Evolutionary conservation across 2,888 invertebrate genomes (phyloP).

Genomic region (Trypoxylon attenuatum): DNA sequence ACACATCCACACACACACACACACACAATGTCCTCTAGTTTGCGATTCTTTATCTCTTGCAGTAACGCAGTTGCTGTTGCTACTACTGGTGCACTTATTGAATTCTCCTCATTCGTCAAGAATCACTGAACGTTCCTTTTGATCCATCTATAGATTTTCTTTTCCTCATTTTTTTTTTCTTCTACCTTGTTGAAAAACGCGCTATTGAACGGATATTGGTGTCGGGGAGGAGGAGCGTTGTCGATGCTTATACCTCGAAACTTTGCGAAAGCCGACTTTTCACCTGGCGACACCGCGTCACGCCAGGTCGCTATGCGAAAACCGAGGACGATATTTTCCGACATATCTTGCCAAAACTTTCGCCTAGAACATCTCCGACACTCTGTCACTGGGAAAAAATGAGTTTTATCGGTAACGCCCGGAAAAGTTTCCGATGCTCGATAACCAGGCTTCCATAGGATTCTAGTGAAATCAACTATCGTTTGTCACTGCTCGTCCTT

Average conservation of each 20-base stretch:
- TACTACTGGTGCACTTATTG: too few relatives aligned
- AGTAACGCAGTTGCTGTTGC: not conserved
- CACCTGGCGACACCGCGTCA: constrained; percentile 7
- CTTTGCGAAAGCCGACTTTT: constrained; percentile 37
- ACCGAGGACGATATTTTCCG: constrained; percentile 34
- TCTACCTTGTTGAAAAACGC: too few relatives aligned
- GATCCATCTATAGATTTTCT: too few relatives aligned
- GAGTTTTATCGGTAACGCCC: constrained; percentile 42
- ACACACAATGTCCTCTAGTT: not conserved
- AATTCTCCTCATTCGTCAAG: too few relatives aligned
- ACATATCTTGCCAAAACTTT: constrained; percentile 47
- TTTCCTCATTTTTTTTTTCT: too few relatives aligned
- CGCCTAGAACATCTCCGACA: constrained; percentile 20
- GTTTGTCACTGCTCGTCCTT: constrained; percentile 20
- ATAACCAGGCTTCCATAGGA: constrained; percentile 24
- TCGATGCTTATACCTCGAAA: constrained; percentile 57
- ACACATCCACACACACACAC: not conserved
- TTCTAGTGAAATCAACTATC: constrained; percentile 20
- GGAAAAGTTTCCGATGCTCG: constrained; percentile 19
- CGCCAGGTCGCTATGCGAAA: constrained; percentile 11
- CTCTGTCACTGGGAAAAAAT: constrained; percentile 29
- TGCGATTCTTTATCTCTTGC: not conserved
- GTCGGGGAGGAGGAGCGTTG: too few relatives aligned
- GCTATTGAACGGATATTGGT: too few relatives aligned
- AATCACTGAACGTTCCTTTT: too few relatives aligned